Evolutionary conservation across 2,888 invertebrate species (phyloP), one percentile per base, ranked within the genome.

Genomic region (Heliconius charithonia): DNA sequence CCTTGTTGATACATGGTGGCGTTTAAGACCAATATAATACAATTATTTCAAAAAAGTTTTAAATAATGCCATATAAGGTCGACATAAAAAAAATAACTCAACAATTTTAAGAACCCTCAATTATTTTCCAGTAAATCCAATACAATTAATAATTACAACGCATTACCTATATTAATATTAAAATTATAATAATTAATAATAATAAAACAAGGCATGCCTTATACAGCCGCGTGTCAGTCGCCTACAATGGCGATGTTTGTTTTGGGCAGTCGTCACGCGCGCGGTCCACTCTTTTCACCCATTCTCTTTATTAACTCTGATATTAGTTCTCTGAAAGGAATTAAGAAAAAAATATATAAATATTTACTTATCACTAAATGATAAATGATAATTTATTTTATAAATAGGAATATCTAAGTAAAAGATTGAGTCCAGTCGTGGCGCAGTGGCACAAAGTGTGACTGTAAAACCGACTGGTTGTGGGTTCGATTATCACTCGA

Each of bases 241-340:
- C 85, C 86, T 79, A 92, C 86, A 74, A 90, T 82, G 84, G 91
- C 89, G 79, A 91, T 83, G 59, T 77, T 32, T 22, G 59, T 67
- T 67, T 79, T 75, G 85, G 89, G 85, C 77, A 80, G 83, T 51
- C 82, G 91, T 91, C 91, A 91, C 90, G 91, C 91, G 82, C 92
- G 80, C 81, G 90, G 81, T 19, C 86, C 85, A 0, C 89, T 85
- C 84, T 94, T 93, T 89, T 94, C 94, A 0, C 91, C 92, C 87
- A 92, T 87, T 27, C 91, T 91, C 83, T 95, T 94, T 41, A 93
- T 91, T 75, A 94, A 84, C 84, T 95, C 95, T 0, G 89, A 86
- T 80, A 95, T 90, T 67, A 95, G 85, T 84, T 95, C 95, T 81
- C 94, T 95, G 90, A 88, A 87, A 70, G 1, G 45, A 65, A 70